phyloP scores from a whole-genome alignment of 2,888 invertebrate species.

The Acronicta leporina region DNA sequence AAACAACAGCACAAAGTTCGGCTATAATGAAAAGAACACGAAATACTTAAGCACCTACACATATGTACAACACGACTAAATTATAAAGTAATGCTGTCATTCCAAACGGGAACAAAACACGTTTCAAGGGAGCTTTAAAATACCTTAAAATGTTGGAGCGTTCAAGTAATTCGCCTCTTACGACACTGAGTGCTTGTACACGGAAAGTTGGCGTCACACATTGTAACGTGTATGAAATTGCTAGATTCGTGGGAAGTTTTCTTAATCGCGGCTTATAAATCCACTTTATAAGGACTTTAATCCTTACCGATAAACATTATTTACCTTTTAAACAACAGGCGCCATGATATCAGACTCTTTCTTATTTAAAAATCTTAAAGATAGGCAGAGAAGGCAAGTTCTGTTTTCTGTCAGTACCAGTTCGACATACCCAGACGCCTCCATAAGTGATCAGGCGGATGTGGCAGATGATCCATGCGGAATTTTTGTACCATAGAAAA shows the following conservation, averaged over 20 bases:
- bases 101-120: conserved; percentile 68
- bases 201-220: conserved; percentile 59
- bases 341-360: too few species aligned
- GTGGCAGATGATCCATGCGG: too few species aligned
- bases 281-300: too few species aligned
- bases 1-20: conserved; percentile 31
- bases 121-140: conserved; percentile 69
- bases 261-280: conserved; percentile 12
- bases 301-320: too few species aligned
- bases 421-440: too few species aligned
- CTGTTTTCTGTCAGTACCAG: too few species aligned
- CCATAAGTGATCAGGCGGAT: too few species aligned
- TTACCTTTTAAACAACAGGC: too few species aligned
- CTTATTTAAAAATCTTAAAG: too few species aligned
- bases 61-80: conserved; percentile 51
- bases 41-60: conserved; percentile 38
- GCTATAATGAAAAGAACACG: conserved; percentile 39
- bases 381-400: too few species aligned
- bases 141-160: conserved; percentile 69
- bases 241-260: conserved; percentile 37
- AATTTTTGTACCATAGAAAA: too few species aligned
- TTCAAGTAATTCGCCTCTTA: conserved; percentile 68
- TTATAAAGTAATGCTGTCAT: conserved; percentile 69
- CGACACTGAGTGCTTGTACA: conserved; percentile 56
- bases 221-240: conserved; percentile 55